These are phyloP conservation scores for Pararge aegeria DNA, from an alignment of 1,140 invertebrate genomes.

Conservation along the genomic window DNA sequence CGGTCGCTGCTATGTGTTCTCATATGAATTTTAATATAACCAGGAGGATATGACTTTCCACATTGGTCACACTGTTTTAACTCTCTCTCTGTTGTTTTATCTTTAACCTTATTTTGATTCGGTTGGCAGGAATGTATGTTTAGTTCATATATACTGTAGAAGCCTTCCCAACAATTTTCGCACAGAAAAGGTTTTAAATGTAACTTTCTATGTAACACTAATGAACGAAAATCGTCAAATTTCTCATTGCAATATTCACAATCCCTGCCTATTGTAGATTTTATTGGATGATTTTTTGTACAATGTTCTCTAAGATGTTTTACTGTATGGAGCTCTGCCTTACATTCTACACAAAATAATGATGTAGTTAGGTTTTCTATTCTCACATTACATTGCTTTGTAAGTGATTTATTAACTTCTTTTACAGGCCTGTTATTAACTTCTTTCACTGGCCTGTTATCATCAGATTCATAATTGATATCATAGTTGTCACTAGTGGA, in stretches of 20 bases:
- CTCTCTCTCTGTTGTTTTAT: conserved; percentile 46
- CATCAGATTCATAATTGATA: conserved; percentile 50
- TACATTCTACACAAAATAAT: conserved; percentile 69
- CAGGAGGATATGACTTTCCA: conserved; percentile 72
- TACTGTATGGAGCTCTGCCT: conserved; percentile 52
- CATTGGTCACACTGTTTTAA: conserved; percentile 73
- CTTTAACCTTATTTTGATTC: conserved; percentile 47
- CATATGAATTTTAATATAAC: conserved; percentile 74
- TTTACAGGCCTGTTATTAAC: conserved; percentile 11
- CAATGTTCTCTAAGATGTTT: conserved; percentile 62
- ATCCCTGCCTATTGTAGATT: conserved; percentile 53
- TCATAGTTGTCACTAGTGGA: conserved; percentile 48
- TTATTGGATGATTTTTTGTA: conserved; percentile 49
- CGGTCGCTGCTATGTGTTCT: conserved; percentile 65
- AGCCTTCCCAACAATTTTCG: conserved; percentile 74
- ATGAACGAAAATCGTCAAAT: conserved; percentile 69
- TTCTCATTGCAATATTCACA: conserved; percentile 76
- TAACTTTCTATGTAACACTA: conserved; percentile 67
- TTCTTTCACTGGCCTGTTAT: conserved; percentile 35
- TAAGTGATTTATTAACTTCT: conserved; percentile 12
- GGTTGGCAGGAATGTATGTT: conserved; percentile 60
- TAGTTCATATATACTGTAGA: conserved; percentile 49
- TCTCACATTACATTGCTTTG: conserved; percentile 30
- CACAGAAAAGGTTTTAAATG: conserved; percentile 70
- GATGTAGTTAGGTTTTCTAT: conserved; percentile 32